Percentiles rank a stretch among this genome's conserved stretches.
Conservation (phyloP, 2,113 vertebrate genomes). For the Protobothrops mucrosquamatus region DNA sequence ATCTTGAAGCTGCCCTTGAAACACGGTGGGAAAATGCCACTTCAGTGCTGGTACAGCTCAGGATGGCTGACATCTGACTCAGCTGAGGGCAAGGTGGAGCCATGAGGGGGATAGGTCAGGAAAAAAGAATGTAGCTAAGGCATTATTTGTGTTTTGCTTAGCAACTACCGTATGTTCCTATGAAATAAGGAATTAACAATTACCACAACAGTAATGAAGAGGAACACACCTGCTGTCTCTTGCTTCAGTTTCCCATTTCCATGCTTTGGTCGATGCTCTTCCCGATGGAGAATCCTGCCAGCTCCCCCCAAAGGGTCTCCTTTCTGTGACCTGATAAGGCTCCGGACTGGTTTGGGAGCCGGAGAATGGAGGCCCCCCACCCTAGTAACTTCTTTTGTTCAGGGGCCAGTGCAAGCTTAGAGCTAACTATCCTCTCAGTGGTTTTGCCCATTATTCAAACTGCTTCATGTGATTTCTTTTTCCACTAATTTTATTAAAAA, state of each 20-base stretch:
- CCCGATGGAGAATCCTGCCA: neutral
- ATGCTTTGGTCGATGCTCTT: neutral
- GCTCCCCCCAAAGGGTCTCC: neutral
- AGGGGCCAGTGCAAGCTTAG: neutral
- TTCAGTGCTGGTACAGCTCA: neutral
- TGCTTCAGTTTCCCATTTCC: neutral
- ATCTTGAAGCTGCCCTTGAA: neutral
- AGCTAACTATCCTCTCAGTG: neutral
- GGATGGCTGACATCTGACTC: neutral
- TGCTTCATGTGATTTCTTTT: neutral
- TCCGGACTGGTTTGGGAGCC: neutral
- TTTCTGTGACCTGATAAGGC: neutral
- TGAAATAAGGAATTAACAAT: neutral
- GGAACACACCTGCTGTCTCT: neutral
- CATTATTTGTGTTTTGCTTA: neutral
- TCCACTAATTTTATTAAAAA: neutral
- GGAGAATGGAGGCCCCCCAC: neutral
- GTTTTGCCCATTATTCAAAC: neutral
- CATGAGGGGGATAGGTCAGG: neutral
- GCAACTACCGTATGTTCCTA: neutral
- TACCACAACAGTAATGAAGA: neutral
- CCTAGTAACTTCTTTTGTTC: neutral
- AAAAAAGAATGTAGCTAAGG: neutral
- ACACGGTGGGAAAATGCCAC: neutral
- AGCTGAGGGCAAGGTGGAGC: neutral